Conservation (phyloP, 2,888 invertebrate genomes). For the Lamellibrachia columna region DNA sequence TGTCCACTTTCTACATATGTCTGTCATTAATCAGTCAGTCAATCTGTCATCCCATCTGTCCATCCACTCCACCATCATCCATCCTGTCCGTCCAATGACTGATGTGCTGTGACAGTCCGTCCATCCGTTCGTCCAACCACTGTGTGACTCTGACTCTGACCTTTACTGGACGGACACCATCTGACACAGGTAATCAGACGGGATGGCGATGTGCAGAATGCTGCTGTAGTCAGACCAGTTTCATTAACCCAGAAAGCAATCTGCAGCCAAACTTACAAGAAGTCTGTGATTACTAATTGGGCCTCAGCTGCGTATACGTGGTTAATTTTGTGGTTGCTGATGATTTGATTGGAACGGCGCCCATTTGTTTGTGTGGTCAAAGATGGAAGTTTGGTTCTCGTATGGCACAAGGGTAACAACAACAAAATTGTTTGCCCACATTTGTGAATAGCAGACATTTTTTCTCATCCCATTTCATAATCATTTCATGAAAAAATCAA, state of each 20-base stretch:
- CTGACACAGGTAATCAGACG: background rate
- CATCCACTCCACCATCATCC: background rate
- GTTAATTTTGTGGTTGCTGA: background rate
- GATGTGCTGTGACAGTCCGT: no score
- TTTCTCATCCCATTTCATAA: background rate
- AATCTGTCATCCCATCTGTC: background rate
- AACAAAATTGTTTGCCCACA: background rate
- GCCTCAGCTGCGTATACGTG: background rate
- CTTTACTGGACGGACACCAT: background rate
- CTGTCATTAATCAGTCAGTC: no score
- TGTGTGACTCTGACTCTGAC: background rate
- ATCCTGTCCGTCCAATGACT: no score
- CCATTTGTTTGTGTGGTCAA: background rate
- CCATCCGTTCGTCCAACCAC: background rate
- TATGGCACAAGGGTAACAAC: background rate
- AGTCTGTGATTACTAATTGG: constrained; percentile 5
- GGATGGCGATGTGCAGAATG: background rate
- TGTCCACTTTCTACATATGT: no score
- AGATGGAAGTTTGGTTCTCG: background rate
- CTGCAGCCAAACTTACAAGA: background rate
- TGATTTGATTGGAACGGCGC: background rate
- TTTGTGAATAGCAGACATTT: background rate
- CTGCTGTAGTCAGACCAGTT: background rate
- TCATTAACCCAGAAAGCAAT: constrained; percentile 10
- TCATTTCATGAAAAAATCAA: no score